These are phyloP conservation scores for Apotomis betuletana DNA, from an alignment of 2,888 invertebrate genomes.

Conservation along the genomic window DNA sequence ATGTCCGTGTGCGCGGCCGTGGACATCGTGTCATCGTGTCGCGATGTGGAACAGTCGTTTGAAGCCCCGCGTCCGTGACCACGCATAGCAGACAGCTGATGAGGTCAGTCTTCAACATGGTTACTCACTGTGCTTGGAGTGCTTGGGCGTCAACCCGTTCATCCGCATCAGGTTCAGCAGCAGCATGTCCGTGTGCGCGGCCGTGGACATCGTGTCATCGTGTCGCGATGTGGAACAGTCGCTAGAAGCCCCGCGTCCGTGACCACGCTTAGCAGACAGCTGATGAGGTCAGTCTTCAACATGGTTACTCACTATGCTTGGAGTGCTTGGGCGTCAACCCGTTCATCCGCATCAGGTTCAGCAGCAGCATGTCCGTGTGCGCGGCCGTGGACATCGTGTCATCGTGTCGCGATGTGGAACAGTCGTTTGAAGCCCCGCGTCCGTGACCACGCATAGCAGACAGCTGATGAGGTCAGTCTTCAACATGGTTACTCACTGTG, in stretches of 20 bases:
- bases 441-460: conserved; percentile 58
- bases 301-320: conserved; percentile 57
- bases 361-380: conserved; percentile 75
- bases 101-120: conserved; percentile 52
- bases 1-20: conserved; percentile 74
- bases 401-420: conserved; percentile 50
- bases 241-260: conserved; percentile 56
- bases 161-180: conserved; percentile 76
- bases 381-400: conserved; percentile 67
- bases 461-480: conserved; percentile 62
- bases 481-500: conserved; percentile 54
- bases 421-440: conserved; percentile 54
- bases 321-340: conserved; percentile 63
- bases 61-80: conserved; percentile 55
- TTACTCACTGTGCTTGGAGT: conserved; percentile 59
- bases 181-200: conserved; percentile 76
- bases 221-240: conserved; percentile 48
- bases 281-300: conserved; percentile 57
- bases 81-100: conserved; percentile 64
- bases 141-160: conserved; percentile 67
- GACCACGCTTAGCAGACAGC: conserved; percentile 59
- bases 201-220: conserved; percentile 64
- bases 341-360: conserved; percentile 77
- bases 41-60: conserved; percentile 48
- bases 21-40: conserved; percentile 61